Evolutionary conservation across 2,888 invertebrate species (phyloP).

Genomic region (Fragum sueziense): DNA sequence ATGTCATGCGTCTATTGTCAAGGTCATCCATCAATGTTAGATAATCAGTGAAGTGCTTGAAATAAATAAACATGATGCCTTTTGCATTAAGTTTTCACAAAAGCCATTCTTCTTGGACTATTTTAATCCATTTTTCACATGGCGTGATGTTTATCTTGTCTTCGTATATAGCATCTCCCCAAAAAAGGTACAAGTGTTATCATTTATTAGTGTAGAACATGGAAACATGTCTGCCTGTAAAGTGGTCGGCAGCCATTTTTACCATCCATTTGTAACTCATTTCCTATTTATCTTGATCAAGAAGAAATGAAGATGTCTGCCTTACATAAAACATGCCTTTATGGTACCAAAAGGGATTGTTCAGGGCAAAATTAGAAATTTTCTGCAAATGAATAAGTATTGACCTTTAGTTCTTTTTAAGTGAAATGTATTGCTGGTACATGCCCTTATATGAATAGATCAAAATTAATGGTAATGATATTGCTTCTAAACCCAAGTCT

Average conservation of each 20-base stretch:
- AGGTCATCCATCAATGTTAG: too few species aligned
- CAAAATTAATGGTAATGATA: too few species aligned
- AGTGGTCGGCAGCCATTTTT: constrained; percentile 1
- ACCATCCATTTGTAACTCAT: constrained; percentile 9
- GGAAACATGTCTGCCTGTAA: constrained; percentile 8
- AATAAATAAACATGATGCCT: too few species aligned
- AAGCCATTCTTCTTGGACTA: too few species aligned
- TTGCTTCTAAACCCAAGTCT: too few species aligned
- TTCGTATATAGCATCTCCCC: neutral
- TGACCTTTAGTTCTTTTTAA: neutral
- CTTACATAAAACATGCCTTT: neutral
- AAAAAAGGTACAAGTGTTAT: constrained; percentile 6
- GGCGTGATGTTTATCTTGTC: too few species aligned
- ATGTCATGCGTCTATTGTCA: too few species aligned
- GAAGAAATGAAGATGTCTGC: constrained; percentile 14
- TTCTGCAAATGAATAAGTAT: neutral
- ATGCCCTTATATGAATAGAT: too few species aligned
- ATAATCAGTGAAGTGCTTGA: too few species aligned
- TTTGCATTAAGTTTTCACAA: too few species aligned
- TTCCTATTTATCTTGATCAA: constrained; percentile 23
- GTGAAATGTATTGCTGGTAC: neutral
- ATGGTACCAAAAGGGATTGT: neutral
- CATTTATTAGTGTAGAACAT: constrained; percentile 18
- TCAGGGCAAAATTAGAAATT: neutral
- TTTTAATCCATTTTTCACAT: too few species aligned